Evolutionary conservation across 2,888 invertebrate species (phyloP).

Genomic region (Lacanobia wlatinum): DNA sequence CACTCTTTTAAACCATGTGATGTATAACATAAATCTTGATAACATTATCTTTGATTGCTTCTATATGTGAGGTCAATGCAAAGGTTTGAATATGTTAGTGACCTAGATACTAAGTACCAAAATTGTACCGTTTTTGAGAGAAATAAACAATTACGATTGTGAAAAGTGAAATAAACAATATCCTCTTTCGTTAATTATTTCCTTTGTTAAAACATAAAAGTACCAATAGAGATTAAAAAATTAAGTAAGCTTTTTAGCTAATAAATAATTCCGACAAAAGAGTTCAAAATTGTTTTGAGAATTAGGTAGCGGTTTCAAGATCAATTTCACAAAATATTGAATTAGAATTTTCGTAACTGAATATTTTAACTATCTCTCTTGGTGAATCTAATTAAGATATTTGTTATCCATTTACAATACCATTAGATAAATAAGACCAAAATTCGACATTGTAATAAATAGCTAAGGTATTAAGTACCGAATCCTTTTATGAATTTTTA

Average conservation of each 20-base stretch:
- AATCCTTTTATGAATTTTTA: no score
- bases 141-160: no score
- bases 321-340: not conserved
- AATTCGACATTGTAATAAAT: no score
- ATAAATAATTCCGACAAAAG: not conserved
- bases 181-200: not conserved
- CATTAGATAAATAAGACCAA: no score
- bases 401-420: not conserved
- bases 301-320: not conserved
- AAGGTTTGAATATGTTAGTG: no score
- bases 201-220: not conserved
- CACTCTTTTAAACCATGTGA: no score
- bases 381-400: not conserved
- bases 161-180: not conserved
- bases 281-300: conserved; percentile 4
- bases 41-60: no score
- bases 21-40: no score
- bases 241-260: not conserved
- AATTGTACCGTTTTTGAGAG: no score
- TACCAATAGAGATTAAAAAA: not conserved
- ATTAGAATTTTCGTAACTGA: not conserved
- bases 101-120: no score
- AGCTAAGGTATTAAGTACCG: no score
- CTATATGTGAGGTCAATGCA: no score
- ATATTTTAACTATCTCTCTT: not conserved